Evolutionary conservation across 1,140 invertebrate genomes (phyloP).

Genomic region (Orchesella cincta): DNA sequence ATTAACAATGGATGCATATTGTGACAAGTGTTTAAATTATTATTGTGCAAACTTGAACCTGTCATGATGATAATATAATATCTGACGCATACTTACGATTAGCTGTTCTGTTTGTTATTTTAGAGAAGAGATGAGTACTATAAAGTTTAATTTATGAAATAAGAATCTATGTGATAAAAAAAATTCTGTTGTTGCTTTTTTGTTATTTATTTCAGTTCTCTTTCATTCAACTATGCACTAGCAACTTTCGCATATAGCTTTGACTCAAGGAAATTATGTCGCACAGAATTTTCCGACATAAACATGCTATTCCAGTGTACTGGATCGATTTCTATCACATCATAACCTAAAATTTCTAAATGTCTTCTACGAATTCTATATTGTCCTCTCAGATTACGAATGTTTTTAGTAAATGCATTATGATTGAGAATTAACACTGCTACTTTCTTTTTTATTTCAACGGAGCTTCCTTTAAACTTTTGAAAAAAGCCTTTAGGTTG

Average conservation of each 20-base stretch:
- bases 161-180: constrained; percentile 12
- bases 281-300: constrained; percentile 55
- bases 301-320: constrained; percentile 62
- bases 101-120: background rate
- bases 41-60: background rate
- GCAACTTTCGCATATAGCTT: background rate
- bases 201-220: background rate
- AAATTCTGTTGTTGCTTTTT: background rate
- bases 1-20: background rate
- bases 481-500: constrained; percentile 55
- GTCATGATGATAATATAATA: background rate
- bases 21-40: background rate
- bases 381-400: constrained; percentile 49
- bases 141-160: background rate
- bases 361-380: constrained; percentile 57
- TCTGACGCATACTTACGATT: background rate
- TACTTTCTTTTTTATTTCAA: constrained; percentile 35
- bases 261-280: constrained; percentile 56
- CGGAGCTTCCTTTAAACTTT: constrained; percentile 52
- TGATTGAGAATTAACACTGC: constrained; percentile 44
- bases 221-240: constrained; percentile 10
- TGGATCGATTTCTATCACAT: constrained; percentile 60
- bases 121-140: background rate
- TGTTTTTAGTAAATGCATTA: constrained; percentile 41
- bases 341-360: constrained; percentile 65